Conservation (phyloP, 2,888 invertebrate genomes). For the Amphipoea lucens region DNA sequence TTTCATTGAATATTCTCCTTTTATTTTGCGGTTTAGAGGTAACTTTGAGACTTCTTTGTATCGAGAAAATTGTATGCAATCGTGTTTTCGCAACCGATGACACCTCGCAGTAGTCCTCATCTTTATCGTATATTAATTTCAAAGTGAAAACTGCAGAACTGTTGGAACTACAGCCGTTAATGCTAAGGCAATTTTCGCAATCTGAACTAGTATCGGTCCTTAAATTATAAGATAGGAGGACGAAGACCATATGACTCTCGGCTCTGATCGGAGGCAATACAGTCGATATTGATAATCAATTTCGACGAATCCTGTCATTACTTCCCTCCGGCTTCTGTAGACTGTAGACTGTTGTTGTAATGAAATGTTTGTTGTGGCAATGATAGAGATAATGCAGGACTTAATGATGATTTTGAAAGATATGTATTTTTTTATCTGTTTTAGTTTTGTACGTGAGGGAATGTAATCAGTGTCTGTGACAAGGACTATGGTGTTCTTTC, state of each 20-base stretch:
- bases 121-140: too few relatives aligned
- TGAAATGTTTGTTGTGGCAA: slow-evolving; percentile 71
- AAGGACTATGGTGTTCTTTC: not conserved
- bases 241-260: slow-evolving; percentile 68
- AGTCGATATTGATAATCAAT: slow-evolving; percentile 65
- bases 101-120: too few relatives aligned
- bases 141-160: too few relatives aligned
- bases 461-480: slow-evolving; percentile 24
- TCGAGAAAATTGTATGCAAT: too few relatives aligned
- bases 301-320: slow-evolving; percentile 60
- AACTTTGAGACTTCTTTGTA: too few relatives aligned
- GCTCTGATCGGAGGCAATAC: slow-evolving; percentile 60
- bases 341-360: slow-evolving; percentile 68
- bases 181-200: too few relatives aligned
- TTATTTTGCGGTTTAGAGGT: too few relatives aligned
- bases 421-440: slow-evolving; percentile 25
- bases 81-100: too few relatives aligned
- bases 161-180: too few relatives aligned
- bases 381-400: slow-evolving; percentile 52
- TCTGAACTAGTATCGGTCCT: too few relatives aligned
- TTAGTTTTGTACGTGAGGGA: slow-evolving; percentile 26
- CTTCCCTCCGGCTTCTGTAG: slow-evolving; percentile 66
- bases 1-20: too few relatives aligned
- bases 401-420: slow-evolving; percentile 46
- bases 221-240: slow-evolving; percentile 73